phyloP scores from a whole-genome alignment of 2,888 invertebrate species.

The Phalera bucephala region DNA sequence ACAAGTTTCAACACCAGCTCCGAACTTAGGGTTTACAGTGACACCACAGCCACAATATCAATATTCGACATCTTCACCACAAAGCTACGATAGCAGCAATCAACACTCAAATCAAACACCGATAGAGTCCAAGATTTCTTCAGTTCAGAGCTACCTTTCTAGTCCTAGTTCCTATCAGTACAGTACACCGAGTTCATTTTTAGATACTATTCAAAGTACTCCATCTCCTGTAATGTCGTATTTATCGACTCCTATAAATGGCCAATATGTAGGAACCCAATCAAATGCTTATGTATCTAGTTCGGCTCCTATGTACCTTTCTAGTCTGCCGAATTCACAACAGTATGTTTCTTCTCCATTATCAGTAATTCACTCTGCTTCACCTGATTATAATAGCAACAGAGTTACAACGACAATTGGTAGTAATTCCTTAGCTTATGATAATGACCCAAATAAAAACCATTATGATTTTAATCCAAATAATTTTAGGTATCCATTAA shows the following conservation, averaged over 20 bases:
- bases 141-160: conserved; percentile 48
- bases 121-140: conserved; percentile 53
- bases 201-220: conserved; percentile 61
- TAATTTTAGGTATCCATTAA: conserved; percentile 62
- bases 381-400: conserved; percentile 56
- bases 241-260: conserved; percentile 60
- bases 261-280: conserved; percentile 63
- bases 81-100: conserved; percentile 54
- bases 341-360: conserved; percentile 69
- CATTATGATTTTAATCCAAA: conserved; percentile 72
- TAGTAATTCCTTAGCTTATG: conserved; percentile 50
- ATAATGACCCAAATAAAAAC: conserved; percentile 59
- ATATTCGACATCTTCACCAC: conserved; percentile 58
- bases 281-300: conserved; percentile 67
- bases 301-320: conserved; percentile 63
- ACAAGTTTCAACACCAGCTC: conserved; percentile 58
- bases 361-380: conserved; percentile 59
- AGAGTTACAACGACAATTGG: conserved; percentile 54
- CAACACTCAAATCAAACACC: conserved; percentile 47
- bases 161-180: conserved; percentile 58
- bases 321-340: conserved; percentile 65
- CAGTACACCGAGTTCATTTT: conserved; percentile 50
- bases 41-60: conserved; percentile 72
- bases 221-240: conserved; percentile 60
- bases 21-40: conserved; percentile 62